Evolutionary conservation across 1,140 invertebrate genomes (phyloP), one percentile per base, ranked within the genome.

Genomic region (Eueides isabella): DNA sequence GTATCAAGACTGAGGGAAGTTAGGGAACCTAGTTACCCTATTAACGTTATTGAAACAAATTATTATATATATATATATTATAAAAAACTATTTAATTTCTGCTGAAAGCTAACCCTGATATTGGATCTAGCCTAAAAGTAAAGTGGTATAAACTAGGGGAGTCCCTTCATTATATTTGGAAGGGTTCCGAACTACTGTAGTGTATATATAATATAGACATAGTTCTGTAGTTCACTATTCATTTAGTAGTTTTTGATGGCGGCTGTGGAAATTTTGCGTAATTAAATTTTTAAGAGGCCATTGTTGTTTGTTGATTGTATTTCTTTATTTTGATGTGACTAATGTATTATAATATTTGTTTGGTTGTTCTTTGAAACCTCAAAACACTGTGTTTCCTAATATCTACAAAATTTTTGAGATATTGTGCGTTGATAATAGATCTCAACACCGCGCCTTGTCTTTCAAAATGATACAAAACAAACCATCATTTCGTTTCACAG

Each of bases 141-240:
- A 41, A 74, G 72, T 74, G 67, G 72, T 69, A 65, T 74, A 68
- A 74, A 74, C 61, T 66, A 65, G 73, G 73, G 73, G 73, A 75
- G 67, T 61, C 73, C 63, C 67, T 70, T 75, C 73, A 75, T 75
- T 75, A 75, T 75, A 75, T 75, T 75, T 75, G 73, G 73, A 75
- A 71, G 72, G 72, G 72, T 71, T 63, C 73, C 68, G 69, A 75
- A 75, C 73, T 75, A 74, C 72, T 69, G 44, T 63, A 63, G 61
- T 63, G 61, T 63, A 63, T 55, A 55, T 55, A 55, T 6, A 55
- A 63, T 55, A 55, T 55, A 55, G 19, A 55, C 48, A 23, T 55
- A 55, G 48, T 23, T 55, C 29, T 63, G 61, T 63, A 63, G 30
- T 63, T 30, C 61, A 63, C 61, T 63, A 63, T 31, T 63, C 61